Base-by-base conservation (phyloP, 64 coral and sea anemone species). In the Stylophora pistillata region DNA sequence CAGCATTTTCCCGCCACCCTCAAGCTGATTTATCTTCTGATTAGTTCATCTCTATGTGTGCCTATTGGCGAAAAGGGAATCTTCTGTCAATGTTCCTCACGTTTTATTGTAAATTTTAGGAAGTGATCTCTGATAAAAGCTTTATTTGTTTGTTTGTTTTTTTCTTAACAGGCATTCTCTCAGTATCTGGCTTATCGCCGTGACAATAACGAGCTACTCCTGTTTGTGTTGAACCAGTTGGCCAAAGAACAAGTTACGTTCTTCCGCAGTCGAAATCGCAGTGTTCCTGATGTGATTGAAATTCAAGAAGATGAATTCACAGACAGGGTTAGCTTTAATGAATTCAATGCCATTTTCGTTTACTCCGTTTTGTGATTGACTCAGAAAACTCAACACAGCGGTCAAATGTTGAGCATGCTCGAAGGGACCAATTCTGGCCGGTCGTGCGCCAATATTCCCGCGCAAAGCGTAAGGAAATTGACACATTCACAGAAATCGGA, bases 151-250 rank as follows among this genome's bases (percentile, higher is more conserved):
- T 88, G 3, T 47, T 84, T 60, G 58, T 86, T 86, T 76, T n/a
- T n/a, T n/a, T n/a, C n/a, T n/a, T 27, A 57, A 53, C 74, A 98
- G 96, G 72, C 94, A 1, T 98, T 98, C 77, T 95, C 93, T 2
- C 93, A 95, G 53, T 98, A 98, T 41, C 60, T 98, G 53, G 93
- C 96, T 2, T 98, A 91, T 31, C 89, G 96, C n/a, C 94, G 94
- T 28, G 96, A 98, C 73, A 98, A 98, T 84, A 98, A 98, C 61
- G 96, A 98, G 62, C 30, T 98, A 23, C 88, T 98, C 16, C 60
- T 98, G 82, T 98, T 98, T 68, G 90, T 98, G 5, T 90, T 98
- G 16, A 95, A 89, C 56, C 96, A 98, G 55, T 30, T 98, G 41
- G 88, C 91, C 5, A 92, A 94, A 34, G 96, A 98, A 56, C 96